These are phyloP conservation scores for Zelleria hepariella DNA, from an alignment of 2,888 invertebrate species.

Conservation along the genomic window DNA sequence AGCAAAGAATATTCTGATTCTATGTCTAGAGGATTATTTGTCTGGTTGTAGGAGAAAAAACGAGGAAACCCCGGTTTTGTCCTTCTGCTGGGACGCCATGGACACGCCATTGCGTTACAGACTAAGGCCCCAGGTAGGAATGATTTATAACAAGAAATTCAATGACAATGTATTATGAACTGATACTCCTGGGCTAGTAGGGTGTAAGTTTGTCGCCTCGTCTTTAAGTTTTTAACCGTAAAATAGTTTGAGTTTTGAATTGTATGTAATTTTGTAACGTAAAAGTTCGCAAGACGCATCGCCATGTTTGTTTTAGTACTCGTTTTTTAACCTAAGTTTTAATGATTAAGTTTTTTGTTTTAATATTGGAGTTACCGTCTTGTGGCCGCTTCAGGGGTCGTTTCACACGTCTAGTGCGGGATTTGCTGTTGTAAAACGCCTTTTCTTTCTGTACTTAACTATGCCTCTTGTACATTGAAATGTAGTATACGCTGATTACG, in stretches of 20 bases:
- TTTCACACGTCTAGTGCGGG: not conserved
- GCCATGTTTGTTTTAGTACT: not conserved
- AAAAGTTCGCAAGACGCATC: not conserved
- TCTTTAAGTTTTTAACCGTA: not conserved
- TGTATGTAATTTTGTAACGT: not conserved
- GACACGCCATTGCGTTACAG: too few species aligned
- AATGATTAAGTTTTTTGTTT: not conserved
- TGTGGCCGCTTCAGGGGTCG: not conserved
- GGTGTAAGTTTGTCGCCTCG: not conserved
- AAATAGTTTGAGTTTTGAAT: not conserved
- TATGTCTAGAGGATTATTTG: too few species aligned
- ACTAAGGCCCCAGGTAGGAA: too few species aligned
- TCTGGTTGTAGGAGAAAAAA: too few species aligned
- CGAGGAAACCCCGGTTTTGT: too few species aligned
- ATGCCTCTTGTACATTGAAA: not conserved
- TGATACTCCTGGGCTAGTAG: not conserved
- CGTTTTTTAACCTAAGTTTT: not conserved
- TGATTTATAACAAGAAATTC: too few species aligned
- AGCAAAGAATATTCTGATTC: too few species aligned
- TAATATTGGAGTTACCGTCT: not conserved
- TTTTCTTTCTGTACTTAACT: not conserved
- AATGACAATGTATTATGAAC: too few species aligned
- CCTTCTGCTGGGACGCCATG: too few species aligned
- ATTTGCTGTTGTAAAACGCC: not conserved
- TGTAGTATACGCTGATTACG: too few species aligned